Percentiles rank a stretch among this genome's conserved stretches.
Evolutionary conservation across 1,140 invertebrate species (phyloP).

Genomic region (Piezodorus guildinii): DNA sequence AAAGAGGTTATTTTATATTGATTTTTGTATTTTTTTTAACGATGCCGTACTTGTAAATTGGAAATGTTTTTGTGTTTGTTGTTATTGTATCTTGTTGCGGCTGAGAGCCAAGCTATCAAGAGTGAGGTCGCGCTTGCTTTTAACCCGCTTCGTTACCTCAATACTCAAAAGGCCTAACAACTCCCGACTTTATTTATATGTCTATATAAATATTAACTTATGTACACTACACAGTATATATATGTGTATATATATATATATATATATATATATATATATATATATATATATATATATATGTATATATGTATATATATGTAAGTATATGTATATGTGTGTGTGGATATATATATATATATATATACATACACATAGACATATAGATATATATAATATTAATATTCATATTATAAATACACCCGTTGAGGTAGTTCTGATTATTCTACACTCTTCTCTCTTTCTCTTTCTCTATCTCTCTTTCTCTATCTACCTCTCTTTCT

Average conservation of each 20-base stretch:
- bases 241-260: conserved; percentile 11
- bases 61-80: conserved; percentile 23
- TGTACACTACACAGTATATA: background rate
- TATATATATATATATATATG: conserved; percentile 1
- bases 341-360: too few species aligned
- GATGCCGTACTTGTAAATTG: conserved; percentile 20
- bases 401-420: conserved; percentile 3
- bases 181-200: conserved; percentile 20
- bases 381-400: too few species aligned
- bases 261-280: conserved; percentile 13
- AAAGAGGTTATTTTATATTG: conserved; percentile 25
- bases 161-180: conserved; percentile 23
- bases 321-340: too few species aligned
- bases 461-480: background rate
- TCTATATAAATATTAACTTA: conserved; percentile 15
- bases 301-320: background rate
- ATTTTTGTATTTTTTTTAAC: conserved; percentile 27
- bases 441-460: background rate
- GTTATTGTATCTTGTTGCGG: conserved; percentile 23
- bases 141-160: conserved; percentile 12
- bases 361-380: too few species aligned
- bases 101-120: conserved; percentile 26
- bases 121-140: conserved; percentile 28
- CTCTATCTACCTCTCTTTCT: background rate
- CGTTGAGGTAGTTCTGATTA: conserved; percentile 8